phyloP scores from a whole-genome alignment of 53 echinoderm and acorn worm genomes.

The Paracentrotus lividus region DNA sequence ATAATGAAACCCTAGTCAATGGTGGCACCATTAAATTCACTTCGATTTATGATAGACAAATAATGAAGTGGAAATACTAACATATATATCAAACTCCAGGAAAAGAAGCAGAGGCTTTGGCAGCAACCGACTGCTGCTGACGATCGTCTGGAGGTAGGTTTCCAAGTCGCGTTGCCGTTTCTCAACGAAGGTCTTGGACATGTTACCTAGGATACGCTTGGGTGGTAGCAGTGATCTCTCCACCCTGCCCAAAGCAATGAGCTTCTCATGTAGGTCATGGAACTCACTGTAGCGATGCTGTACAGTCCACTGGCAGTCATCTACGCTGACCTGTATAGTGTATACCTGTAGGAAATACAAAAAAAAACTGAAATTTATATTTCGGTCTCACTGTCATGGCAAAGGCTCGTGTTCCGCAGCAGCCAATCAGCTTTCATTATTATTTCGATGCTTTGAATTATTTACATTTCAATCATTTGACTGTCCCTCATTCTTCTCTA shows the following conservation, averaged over 20 bases:
- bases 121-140: constrained; percentile 76
- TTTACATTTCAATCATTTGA: too few relatives aligned
- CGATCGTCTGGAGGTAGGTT: constrained; percentile 81
- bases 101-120: constrained; percentile 87
- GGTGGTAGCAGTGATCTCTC: constrained; percentile 85
- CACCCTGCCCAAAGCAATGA: constrained; percentile 77
- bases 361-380: too few relatives aligned
- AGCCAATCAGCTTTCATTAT: too few relatives aligned
- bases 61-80: constrained; percentile 77
- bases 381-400: too few relatives aligned
- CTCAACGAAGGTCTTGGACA: constrained; percentile 93
- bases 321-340: constrained; percentile 83
- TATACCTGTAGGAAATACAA: constrained; percentile 82
- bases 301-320: constrained; percentile 92
- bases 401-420: too few relatives aligned
- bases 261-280: constrained; percentile 89
- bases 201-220: constrained; percentile 92
- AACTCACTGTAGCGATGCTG: constrained; percentile 98
- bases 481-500: too few relatives aligned
- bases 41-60: too few relatives aligned
- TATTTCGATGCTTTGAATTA: too few relatives aligned
- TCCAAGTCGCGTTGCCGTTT: constrained; percentile 88
- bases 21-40: too few relatives aligned
- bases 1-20: background rate
- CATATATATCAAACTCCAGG: constrained; percentile 97